These are phyloP conservation scores for Amniataba percoides DNA, from an alignment of 2,797 vertebrate genomes.

Conservation along the genomic window DNA sequence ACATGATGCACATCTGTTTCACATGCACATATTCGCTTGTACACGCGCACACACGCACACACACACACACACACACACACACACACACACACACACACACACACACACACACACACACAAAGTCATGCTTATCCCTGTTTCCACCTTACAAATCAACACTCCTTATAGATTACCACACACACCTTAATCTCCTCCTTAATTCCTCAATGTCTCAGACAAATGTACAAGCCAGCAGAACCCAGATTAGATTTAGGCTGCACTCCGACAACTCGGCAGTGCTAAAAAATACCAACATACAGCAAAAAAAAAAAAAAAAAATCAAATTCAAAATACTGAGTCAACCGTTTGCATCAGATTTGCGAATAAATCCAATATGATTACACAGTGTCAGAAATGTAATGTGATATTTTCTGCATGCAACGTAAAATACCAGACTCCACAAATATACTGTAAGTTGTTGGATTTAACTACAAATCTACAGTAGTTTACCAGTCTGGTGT, in stretches of 20 bases:
- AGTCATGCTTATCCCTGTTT: slow-evolving; percentile 68
- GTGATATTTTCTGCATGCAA: slow-evolving; percentile 65
- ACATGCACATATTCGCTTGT: slow-evolving; percentile 25
- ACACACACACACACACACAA: slow-evolving; percentile 30
- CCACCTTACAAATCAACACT: slow-evolving; percentile 70
- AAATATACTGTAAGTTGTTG: slow-evolving; percentile 53
- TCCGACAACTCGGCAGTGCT: slow-evolving; percentile 32
- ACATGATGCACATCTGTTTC: slow-evolving; percentile 31
- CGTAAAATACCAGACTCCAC: slow-evolving; percentile 54
- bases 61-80: slow-evolving; percentile 25
- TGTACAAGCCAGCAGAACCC: slow-evolving; percentile 76
- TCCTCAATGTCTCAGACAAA: slow-evolving; percentile 78
- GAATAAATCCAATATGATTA: slow-evolving; percentile 75
- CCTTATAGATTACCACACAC: slow-evolving; percentile 70
- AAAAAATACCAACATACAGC: slow-evolving; percentile 52
- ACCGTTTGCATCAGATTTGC: slow-evolving; percentile 76
- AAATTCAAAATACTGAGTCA: slow-evolving; percentile 68
- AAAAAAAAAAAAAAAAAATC: slow-evolving; percentile 50
- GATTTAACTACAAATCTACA: slow-evolving; percentile 53
- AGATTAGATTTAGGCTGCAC: slow-evolving; percentile 74
- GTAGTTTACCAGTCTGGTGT: slow-evolving; percentile 11
- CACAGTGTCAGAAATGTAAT: slow-evolving; percentile 70
- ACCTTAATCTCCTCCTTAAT: slow-evolving; percentile 77
- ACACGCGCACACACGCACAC: no score
- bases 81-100: slow-evolving; percentile 21